phyloP scores from a whole-genome alignment of 2,113 vertebrate species.

The Apteryx mantelli region DNA sequence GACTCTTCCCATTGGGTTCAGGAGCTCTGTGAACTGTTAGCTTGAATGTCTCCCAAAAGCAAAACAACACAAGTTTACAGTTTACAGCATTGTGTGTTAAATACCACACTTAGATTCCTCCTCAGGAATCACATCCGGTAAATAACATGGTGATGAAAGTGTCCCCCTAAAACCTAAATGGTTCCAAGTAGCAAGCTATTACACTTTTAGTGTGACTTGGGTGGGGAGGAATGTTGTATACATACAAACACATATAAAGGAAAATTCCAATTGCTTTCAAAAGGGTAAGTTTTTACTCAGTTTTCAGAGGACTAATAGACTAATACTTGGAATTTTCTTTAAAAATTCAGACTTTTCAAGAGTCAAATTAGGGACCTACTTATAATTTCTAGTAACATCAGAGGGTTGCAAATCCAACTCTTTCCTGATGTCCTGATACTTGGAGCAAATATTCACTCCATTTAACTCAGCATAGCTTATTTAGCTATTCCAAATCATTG shows the following conservation, averaged over 20 bases:
- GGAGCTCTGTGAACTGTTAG: conserved; percentile 26
- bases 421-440: not conserved
- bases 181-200: not conserved
- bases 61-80: not conserved
- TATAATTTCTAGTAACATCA: not conserved
- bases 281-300: not conserved
- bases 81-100: not conserved
- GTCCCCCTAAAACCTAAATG: not conserved
- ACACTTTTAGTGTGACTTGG: not conserved
- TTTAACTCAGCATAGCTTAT: not conserved
- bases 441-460: not conserved
- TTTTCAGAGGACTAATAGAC: not conserved
- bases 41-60: conserved; percentile 5
- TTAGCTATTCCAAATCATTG: not conserved
- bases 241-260: not conserved
- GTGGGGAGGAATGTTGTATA: not conserved
- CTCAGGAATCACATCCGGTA: not conserved
- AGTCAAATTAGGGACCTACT: not conserved
- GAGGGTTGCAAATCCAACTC: not conserved
- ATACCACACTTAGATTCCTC: not conserved
- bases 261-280: not conserved
- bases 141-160: not conserved
- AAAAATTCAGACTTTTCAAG: not conserved
- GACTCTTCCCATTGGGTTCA: not conserved
- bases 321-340: not conserved